These are phyloP conservation scores for Channa maculata DNA, from an alignment of 2,113 vertebrate species.

Conservation along the genomic window DNA sequence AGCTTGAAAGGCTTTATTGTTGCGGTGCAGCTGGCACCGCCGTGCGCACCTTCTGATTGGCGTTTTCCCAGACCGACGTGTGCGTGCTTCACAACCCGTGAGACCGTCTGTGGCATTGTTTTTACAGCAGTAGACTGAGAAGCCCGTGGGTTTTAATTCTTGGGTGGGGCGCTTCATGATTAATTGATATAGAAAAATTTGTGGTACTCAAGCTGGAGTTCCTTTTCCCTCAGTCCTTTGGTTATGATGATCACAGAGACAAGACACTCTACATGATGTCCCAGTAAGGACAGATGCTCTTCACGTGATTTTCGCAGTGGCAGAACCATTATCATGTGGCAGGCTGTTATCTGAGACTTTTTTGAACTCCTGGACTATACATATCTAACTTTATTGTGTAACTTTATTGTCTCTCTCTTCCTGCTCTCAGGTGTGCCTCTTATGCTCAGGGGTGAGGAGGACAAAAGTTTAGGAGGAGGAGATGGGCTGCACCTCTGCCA, in stretches of 20 bases:
- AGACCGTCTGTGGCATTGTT: conserved; percentile 9
- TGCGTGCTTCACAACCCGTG: conserved; percentile 34
- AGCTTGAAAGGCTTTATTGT: conserved; percentile 77
- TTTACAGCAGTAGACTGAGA: not conserved
- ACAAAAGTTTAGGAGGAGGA: conserved; percentile 90
- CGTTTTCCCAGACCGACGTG: conserved; percentile 43
- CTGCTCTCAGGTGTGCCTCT: conserved; percentile 70
- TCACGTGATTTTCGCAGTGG: conserved; percentile 25
- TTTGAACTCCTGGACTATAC: not conserved
- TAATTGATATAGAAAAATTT: conserved; percentile 60
- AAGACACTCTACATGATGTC: too few species aligned
- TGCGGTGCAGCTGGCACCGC: conserved; percentile 67
- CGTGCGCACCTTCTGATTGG: conserved; percentile 48
- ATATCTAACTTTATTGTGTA: not conserved
- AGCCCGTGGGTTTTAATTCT: conserved; percentile 15
- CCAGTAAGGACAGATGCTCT: not conserved
- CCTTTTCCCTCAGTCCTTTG: not conserved
- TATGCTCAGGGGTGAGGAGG: conserved; percentile 85
- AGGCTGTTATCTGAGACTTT: not conserved
- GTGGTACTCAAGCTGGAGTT: conserved; percentile 7
- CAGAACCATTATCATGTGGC: not conserved
- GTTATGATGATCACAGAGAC: not conserved
- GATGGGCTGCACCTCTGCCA: conserved; percentile 99
- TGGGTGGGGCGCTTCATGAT: conserved; percentile 65
- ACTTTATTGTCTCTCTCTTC: not conserved